Percentiles rank a stretch among this genome's conserved stretches.
These are phyloP conservation scores for Gymnobelideus leadbeateri DNA, from an alignment of 2,113 vertebrate genomes.

Conservation along the genomic window DNA sequence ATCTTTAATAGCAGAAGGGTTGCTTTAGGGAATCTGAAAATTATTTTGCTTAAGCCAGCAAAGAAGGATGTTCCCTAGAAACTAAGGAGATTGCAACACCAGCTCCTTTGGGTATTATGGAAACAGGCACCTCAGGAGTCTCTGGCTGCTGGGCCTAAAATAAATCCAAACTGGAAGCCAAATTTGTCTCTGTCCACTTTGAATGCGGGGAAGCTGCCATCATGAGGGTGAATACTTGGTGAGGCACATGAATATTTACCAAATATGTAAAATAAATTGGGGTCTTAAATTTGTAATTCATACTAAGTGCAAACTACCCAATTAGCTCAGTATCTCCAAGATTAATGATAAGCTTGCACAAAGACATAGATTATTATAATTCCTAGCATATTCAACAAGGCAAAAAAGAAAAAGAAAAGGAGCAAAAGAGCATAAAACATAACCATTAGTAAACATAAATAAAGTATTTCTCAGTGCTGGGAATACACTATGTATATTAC, in stretches of 20 bases:
- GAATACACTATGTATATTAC: not conserved
- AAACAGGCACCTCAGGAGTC: conserved; percentile 28
- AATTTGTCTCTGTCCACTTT: conserved; percentile 32
- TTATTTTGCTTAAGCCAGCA: conserved; percentile 30
- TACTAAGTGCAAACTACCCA: conserved; percentile 33
- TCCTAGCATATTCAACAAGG: not conserved
- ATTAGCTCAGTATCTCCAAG: conserved; percentile 7
- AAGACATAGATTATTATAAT: not conserved
- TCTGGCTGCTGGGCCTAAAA: conserved; percentile 22
- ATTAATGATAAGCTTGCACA: not conserved
- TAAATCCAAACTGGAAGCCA: not conserved
- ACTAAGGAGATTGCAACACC: not conserved
- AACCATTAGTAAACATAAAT: not conserved
- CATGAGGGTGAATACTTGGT: not conserved
- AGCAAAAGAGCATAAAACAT: conserved; percentile 26
- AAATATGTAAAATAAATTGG: conserved; percentile 37
- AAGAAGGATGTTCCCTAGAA: not conserved
- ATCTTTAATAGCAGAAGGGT: not conserved
- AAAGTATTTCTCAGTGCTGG: not conserved
- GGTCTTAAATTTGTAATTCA: conserved; percentile 28
- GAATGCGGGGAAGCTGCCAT: not conserved
- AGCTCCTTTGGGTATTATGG: not conserved
- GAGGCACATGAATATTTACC: conserved; percentile 31
- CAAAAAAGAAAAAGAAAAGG: not conserved
- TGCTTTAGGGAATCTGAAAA: conserved; percentile 7